Evolutionary conservation across 2,888 invertebrate species (phyloP), one percentile per base, ranked within the genome.

Genomic region (Mycalesis mineus): DNA sequence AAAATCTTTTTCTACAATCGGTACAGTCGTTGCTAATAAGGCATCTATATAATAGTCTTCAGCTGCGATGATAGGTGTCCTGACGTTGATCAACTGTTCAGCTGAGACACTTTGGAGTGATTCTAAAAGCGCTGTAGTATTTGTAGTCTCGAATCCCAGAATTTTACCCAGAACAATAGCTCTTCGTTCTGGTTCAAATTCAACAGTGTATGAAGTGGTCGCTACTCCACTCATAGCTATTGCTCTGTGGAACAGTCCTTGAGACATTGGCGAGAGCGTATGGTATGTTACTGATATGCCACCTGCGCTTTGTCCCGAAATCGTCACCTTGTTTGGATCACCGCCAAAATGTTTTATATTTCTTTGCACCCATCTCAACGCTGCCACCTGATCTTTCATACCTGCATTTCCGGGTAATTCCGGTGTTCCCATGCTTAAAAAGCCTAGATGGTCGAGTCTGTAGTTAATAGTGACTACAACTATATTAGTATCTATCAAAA

Each of bases 171-270:
- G 73, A 3, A 56, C 41, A 52, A 77, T 78, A 0, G 80, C 80
- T 17, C 80, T 63, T 62, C 61, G 67, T 56, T 60, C 61, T 0
- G 76, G 71, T 52, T 72, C 65, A 54, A 73, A 74, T 0, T 74
- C 29, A 4, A 66, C n/a, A 0, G 73, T 62, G 77, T 78, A 83
- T 48, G 80, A 77, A 41, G 76, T 75, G 1, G 68, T 78, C 5
- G 91, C 88, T 0, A 91, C 91, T 0, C 94, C 94, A 68, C 94
- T 94, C 70, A 94, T 93, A 0, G 92, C 88, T 41, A 95, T 94
- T 1, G 90, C 80, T 64, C 71, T 74, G 28, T 72, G 71, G 44
- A 82, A 82, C 1, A 83, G 69, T 0, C 76, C 78, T 66, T 74
- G 75, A 0, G 76, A 70, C 74, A 82, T 75, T 0, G 82, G 81